phyloP scores from a whole-genome alignment of 1,140 invertebrate species.

The Aphelenchoides fujianensis region DNA sequence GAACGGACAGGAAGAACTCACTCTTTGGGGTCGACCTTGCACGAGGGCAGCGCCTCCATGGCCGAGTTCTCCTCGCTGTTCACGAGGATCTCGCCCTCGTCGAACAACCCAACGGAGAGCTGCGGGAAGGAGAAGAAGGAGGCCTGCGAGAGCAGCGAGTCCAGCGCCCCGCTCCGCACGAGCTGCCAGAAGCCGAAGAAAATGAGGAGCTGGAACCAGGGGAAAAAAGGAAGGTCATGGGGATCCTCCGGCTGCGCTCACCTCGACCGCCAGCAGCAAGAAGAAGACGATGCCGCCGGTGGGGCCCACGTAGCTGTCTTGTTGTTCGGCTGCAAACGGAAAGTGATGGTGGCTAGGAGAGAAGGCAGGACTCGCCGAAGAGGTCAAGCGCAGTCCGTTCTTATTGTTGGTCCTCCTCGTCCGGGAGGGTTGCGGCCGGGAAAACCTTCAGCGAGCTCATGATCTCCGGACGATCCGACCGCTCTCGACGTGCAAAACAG shows the following conservation, averaged over 20 bases:
- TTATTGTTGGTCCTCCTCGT: too few species aligned
- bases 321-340: too few species aligned
- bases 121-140: neutral
- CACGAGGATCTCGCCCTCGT: neutral
- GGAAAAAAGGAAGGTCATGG: neutral
- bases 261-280: neutral
- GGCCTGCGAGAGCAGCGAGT: neutral
- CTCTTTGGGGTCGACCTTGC: conserved; percentile 12
- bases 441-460: too few species aligned
- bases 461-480: too few species aligned
- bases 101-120: neutral
- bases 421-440: too few species aligned
- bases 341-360: too few species aligned
- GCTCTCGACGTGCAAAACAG: too few species aligned
- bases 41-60: neutral
- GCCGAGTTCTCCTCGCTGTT: neutral
- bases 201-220: neutral
- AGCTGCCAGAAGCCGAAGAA: conserved; percentile 2
- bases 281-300: neutral
- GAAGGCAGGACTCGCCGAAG: too few species aligned
- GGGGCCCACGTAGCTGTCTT: too few species aligned
- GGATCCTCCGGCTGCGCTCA: neutral
- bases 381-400: too few species aligned
- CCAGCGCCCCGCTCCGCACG: neutral
- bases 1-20: too few species aligned